Percentiles rank a stretch among this genome's conserved stretches.
phyloP scores from a whole-genome alignment of 1,140 invertebrate species.

The Lepidostoma basale region DNA sequence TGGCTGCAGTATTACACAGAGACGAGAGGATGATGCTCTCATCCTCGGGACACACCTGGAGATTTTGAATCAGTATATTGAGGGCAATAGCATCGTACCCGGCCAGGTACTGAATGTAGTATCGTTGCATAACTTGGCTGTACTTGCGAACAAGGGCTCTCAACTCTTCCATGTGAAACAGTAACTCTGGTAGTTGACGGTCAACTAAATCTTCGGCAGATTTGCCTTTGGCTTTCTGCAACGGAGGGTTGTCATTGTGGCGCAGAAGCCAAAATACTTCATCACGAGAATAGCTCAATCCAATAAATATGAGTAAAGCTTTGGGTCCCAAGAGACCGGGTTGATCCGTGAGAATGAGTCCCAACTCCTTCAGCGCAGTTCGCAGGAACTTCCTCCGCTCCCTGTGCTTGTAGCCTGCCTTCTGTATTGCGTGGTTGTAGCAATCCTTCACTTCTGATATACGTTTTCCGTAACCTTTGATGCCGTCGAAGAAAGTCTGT shows the following conservation, averaged over 20 bases:
- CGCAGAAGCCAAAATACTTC: slow-evolving; percentile 96
- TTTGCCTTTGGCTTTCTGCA: slow-evolving; percentile 83
- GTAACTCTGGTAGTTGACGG: slow-evolving; percentile 92
- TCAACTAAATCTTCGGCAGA: slow-evolving; percentile 89
- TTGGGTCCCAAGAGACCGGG: slow-evolving; percentile 96
- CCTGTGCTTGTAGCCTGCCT: slow-evolving; percentile 87
- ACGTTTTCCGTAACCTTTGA: slow-evolving; percentile 93
- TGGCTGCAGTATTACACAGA: slow-evolving; percentile 87
- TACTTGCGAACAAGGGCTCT: slow-evolving; percentile 92
- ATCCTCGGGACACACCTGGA: slow-evolving; percentile 88
- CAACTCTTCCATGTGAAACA: slow-evolving; percentile 98
- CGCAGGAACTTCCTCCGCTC: slow-evolving; percentile 96
- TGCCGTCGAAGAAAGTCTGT: slow-evolving; percentile 89
- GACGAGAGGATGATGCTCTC: slow-evolving; percentile 94
- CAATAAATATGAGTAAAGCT: slow-evolving; percentile 96
- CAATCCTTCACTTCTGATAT: slow-evolving; percentile 95
- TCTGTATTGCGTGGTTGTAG: slow-evolving; percentile 87
- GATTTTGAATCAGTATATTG: slow-evolving; percentile 88
- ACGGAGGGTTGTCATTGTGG: slow-evolving; percentile 94
- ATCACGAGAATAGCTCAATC: slow-evolving; percentile 91
- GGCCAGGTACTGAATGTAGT: slow-evolving; percentile 96
- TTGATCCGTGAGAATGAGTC: slow-evolving; percentile 95
- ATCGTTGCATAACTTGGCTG: slow-evolving; percentile 95
- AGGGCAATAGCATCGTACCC: slow-evolving; percentile 94
- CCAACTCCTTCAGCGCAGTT: slow-evolving; percentile 93